These are phyloP conservation scores for Nomia melanderi DNA, from an alignment of 1,140 invertebrate species.

Conservation along the genomic window DNA sequence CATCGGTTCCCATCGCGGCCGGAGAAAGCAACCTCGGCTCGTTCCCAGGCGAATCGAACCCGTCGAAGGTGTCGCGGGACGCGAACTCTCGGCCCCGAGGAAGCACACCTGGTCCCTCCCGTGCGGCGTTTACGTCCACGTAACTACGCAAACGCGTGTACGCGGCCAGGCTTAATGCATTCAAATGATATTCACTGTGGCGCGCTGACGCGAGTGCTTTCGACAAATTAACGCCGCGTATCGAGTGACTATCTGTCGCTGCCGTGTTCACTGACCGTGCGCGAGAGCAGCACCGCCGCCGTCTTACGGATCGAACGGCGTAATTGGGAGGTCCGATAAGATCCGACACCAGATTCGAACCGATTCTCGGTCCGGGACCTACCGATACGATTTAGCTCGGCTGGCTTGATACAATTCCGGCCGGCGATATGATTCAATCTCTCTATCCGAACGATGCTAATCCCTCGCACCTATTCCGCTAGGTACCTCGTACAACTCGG, in stretches of 20 bases:
- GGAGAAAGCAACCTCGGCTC: not conserved
- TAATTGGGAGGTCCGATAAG: conserved; percentile 52
- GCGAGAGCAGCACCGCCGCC: conserved; percentile 30
- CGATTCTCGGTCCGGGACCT: conserved; percentile 16
- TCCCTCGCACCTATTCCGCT: too few relatives aligned
- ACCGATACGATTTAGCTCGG: not conserved
- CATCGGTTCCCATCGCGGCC: too few relatives aligned
- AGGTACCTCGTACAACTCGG: too few relatives aligned
- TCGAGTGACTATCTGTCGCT: conserved; percentile 68
- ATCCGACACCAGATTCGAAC: conserved; percentile 38
- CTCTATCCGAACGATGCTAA: too few relatives aligned
- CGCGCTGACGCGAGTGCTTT: conserved; percentile 70
- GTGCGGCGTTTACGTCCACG: conserved; percentile 28
- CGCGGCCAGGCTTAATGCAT: conserved; percentile 69
- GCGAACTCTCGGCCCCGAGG: conserved; percentile 23
- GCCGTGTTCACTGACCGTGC: conserved; percentile 39
- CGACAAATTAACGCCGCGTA: conserved; percentile 73
- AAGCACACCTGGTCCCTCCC: conserved; percentile 12
- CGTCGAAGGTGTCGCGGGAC: conserved; percentile 41
- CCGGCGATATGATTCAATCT: not conserved
- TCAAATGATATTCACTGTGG: conserved; percentile 74
- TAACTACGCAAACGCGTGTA: conserved; percentile 58
- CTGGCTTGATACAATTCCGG: not conserved
- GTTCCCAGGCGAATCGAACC: not conserved
- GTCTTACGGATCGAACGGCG: conserved; percentile 57